Conservation (phyloP, 2,113 vertebrate species). For the Pseudolaguvia tuberculata region DNA sequence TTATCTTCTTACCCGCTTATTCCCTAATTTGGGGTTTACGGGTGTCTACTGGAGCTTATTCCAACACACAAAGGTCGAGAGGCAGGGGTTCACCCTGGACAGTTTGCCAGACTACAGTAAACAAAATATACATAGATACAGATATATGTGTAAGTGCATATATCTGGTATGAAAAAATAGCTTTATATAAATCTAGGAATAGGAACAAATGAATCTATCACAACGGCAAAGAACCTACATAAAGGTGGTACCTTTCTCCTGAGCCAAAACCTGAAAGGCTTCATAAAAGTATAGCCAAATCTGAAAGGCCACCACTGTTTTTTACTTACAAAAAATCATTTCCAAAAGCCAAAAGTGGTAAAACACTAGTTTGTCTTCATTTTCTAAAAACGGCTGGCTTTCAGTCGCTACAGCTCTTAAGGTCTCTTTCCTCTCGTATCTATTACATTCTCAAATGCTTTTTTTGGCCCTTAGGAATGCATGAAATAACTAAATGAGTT, state of each 20-base stretch:
- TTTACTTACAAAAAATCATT: constrained; percentile 8
- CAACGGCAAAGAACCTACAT: constrained; percentile 57
- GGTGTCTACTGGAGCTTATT: no score
- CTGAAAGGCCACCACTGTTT: constrained; percentile 26
- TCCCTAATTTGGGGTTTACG: no score
- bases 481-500: constrained; percentile 4
- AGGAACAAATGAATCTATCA: constrained; percentile 28
- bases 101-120: no score
- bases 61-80: no score
- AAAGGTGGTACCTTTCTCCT: constrained; percentile 55
- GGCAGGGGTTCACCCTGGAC: no score
- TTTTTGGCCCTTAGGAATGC: constrained; percentile 16
- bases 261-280: constrained; percentile 11
- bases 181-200: not conserved
- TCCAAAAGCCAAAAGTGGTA: constrained; percentile 28
- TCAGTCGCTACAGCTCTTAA: not conserved
- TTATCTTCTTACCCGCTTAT: no score
- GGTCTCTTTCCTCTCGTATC: constrained; percentile 25
- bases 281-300: constrained; percentile 14
- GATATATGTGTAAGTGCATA: not conserved
- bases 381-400: constrained; percentile 11
- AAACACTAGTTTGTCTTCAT: constrained; percentile 25
- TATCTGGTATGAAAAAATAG: not conserved
- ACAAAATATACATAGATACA: no score
- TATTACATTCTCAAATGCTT: constrained; percentile 16